Evolutionary conservation across 1,140 invertebrate species (phyloP), one percentile per base, ranked within the genome.

Genomic region (Drosophila saltans): DNA sequence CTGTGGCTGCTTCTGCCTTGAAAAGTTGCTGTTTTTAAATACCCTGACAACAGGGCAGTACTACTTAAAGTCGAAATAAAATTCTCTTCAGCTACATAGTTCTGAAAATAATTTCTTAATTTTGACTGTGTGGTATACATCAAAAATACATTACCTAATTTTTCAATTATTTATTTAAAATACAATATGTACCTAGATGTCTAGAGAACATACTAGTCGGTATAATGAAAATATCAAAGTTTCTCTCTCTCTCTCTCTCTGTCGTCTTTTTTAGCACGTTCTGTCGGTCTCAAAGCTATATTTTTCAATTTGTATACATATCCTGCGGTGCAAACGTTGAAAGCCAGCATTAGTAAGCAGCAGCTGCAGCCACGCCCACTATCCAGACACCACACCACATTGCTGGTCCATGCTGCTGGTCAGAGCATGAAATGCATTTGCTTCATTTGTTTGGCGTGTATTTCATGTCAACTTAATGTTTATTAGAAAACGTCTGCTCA

Each of bases 231-330:
- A 45, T 10, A 7, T 39, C 24, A 30, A 30, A 30, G 0, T 30
- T 30, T 30, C 4, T 30, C 28, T 16, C 16, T 30, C 4, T 30
- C 28, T 16, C 16, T 30, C 28, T 16, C 16, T 16, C 0, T 30
- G 41, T 2, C 26, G 4, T 21, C 28, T 57, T 60, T 67, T 70
- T 62, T 58, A 73, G 80, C 80, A 88, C 83, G 83, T 74, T 66
- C 69, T 66, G 43, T 43, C 61, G 80, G 83, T 80, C 67, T 66
- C 45, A 52, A 26, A 52, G 83, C 83, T 82, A 86, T 88, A 88
- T 88, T 86, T 86, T 86, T 86, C 83, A 86, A 86, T 86, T 86
- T 86, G 83, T 88, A 88, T 88, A 86, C 83, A 88, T 86, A 86
- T 86, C 83, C 83, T 86, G 83, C 83, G 83, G 83, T 88, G 82